Evolutionary conservation across 1,140 invertebrate genomes (phyloP).

Genomic region (Lepeophtheirus salmonis): DNA sequence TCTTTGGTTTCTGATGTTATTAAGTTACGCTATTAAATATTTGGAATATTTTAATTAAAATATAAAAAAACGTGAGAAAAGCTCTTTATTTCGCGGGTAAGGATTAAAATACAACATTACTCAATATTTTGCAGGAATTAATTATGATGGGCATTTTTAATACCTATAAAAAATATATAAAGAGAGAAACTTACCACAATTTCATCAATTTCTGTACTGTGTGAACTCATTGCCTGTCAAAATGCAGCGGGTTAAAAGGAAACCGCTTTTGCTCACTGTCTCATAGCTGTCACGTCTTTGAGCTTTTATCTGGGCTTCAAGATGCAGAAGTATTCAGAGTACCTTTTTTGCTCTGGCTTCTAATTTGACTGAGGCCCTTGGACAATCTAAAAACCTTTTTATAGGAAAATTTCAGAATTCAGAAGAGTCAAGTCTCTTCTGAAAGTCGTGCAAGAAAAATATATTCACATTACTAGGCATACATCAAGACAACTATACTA

Average conservation of each 20-base stretch:
- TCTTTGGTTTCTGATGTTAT: too few relatives aligned
- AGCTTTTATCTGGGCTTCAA: neutral
- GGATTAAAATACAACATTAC: too few relatives aligned
- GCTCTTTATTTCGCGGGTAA: too few relatives aligned
- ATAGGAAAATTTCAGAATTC: conserved; percentile 11
- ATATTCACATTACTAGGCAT: conserved; percentile 9
- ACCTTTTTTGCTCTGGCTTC: conserved; percentile 8
- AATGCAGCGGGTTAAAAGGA: neutral
- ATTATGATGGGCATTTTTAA: too few relatives aligned
- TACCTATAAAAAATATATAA: too few relatives aligned
- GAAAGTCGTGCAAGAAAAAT: conserved; percentile 9
- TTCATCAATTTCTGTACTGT: neutral
- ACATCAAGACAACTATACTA: neutral
- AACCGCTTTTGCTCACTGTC: neutral
- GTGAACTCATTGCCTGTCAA: conserved; percentile 12
- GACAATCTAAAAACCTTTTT: conserved; percentile 9
- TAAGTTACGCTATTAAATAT: too few relatives aligned
- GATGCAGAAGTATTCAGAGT: conserved; percentile 4
- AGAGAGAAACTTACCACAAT: conserved; percentile 16
- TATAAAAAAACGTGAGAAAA: too few relatives aligned
- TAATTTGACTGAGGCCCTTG: neutral
- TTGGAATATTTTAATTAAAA: too few relatives aligned
- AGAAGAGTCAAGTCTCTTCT: conserved; percentile 8
- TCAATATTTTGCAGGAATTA: too few relatives aligned
- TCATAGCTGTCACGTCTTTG: neutral